Base-by-base conservation (phyloP, 1,140 invertebrate genomes). In the Zaprionus gabonicus region DNA sequence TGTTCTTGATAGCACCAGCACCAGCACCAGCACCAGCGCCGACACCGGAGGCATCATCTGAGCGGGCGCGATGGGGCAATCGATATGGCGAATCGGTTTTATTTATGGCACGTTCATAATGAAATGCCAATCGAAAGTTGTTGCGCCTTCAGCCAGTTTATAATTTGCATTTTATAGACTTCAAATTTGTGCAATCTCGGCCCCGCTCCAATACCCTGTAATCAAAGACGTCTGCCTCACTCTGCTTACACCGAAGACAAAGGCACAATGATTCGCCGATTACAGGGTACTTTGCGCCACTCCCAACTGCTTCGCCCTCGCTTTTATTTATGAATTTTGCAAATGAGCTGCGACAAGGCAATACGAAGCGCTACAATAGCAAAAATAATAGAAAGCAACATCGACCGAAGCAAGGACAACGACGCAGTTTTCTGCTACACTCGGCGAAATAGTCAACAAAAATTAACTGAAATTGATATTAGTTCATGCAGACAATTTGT, bases 121-220 rank as follows among this genome's bases (percentile, higher is more conserved):
- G 75, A 90, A 88, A 88, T 81, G 85, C 84, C 84, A 88, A 88
- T 88, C 85, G 85, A 88, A 81, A 81, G 75, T 80, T 79, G 68
- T 67, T 75, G 67, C 55, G 78, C 76, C 65, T 56, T 59, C 65
- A 69, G 64, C 65, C 58, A 78, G 71, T 76, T 80, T 79, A 85
- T 79, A 85, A 84, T 88, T 88, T 76, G 49, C 70, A 77, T 78
- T 78, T 46, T 74, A 74, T 74, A 69, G 76, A 85, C 80, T 90
- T 76, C 60, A 81, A 88, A 90, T 90, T 85, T 90, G 85, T 78
- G 84, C 78, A 87, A 83, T 78, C 81, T 78, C 82, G 60, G 49
- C 27, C 10, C 28, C 7, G 31, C 41, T 13, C 9, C 28, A 10
- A 62, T 62, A 41, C 59, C 31, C 71, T 51, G 27, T 7, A 59